Conservation (phyloP, 2,888 invertebrate genomes). For the Pachydiplax longipennis region DNA sequence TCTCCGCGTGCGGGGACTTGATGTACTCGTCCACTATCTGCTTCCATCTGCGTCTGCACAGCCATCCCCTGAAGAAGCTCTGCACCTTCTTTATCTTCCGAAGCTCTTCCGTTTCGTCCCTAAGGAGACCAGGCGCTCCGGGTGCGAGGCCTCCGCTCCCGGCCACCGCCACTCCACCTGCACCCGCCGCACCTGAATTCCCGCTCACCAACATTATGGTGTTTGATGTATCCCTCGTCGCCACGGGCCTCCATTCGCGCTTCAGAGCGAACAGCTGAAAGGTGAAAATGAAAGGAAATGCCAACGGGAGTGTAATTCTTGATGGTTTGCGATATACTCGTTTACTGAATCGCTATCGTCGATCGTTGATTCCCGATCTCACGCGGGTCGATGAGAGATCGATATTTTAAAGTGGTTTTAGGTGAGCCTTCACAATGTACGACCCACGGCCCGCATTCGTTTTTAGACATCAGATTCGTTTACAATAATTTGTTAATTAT, state of each 20-base stretch:
- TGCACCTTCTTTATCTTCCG: slow-evolving; percentile 84
- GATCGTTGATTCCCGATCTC: no score
- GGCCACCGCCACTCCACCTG: slow-evolving; percentile 30
- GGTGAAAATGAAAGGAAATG: neutral
- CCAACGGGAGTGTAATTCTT: no score
- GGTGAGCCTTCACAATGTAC: no score
- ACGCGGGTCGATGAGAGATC: no score
- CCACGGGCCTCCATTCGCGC: slow-evolving; percentile 75
- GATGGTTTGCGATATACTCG: no score
- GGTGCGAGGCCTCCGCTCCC: neutral
- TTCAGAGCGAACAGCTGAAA: slow-evolving; percentile 80
- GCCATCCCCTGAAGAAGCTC: slow-evolving; percentile 93
- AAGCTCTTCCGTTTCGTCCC: slow-evolving; percentile 72
- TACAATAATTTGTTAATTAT: no score
- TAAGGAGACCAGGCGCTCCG: slow-evolving; percentile 50
- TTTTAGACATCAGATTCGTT: no score
- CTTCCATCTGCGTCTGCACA: slow-evolving; percentile 91
- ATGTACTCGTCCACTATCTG: slow-evolving; percentile 95
- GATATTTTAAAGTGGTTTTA: neutral
- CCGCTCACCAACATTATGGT: slow-evolving; percentile 47
- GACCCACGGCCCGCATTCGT: no score
- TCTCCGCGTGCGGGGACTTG: slow-evolving; percentile 91
- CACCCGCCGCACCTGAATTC: neutral
- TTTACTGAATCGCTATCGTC: no score
- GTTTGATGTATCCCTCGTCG: slow-evolving; percentile 48